Evolutionary conservation across 2,113 vertebrate species (phyloP), one percentile per base, ranked within the genome.

Genomic region (Chaetorhynchus papuensis): DNA sequence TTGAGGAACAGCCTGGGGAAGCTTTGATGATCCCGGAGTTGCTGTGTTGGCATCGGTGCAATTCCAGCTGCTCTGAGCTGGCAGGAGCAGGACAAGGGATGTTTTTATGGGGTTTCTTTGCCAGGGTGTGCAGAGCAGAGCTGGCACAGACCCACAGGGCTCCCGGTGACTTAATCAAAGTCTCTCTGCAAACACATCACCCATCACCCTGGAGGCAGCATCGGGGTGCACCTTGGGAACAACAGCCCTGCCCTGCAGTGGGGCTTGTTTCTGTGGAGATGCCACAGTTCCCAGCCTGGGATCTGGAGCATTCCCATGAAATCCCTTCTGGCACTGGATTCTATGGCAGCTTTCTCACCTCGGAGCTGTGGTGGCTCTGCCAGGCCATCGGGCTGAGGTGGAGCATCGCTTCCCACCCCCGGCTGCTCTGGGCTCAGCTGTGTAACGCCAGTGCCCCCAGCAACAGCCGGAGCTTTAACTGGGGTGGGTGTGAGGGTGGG

Each of bases 31-130:
- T 56, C 72, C 82, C 8, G 0, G 54, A 87, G 72, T 20, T 41
- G 10, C 42, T 66, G n/a, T 63, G 68, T n/a, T 91, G 87, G 87
- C 84, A 70, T 42, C 15, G 0, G 28, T 85, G 90, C 45, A 16
- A 77, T 87, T 87, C 78, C 95, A 96, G 93, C 94, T 94, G 89
- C 94, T 93, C 1, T 1, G 3, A 72, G 70, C 87, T 83, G 90
- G 87, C 94, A 85, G 59, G 70, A 44, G 37, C 56, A 31, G 52
- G 50, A 27, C 65, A 61, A 72, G 81, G 61, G 50, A 64, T 11
- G 65, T 41, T 57, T 87, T 59, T 56, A 24, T 47, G 84, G 78
- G 37, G 15, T 56, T 83, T 47, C 57, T 76, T 35, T 39, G 20
- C 75, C 11, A 1, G 33, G 44, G 15, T 41, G 56, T 6, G 7